Evolutionary conservation across 37 sponge, comb jelly and placozoan species (phyloP), one percentile per base, ranked within the genome.

Genomic region (Halichondria panicea): DNA sequence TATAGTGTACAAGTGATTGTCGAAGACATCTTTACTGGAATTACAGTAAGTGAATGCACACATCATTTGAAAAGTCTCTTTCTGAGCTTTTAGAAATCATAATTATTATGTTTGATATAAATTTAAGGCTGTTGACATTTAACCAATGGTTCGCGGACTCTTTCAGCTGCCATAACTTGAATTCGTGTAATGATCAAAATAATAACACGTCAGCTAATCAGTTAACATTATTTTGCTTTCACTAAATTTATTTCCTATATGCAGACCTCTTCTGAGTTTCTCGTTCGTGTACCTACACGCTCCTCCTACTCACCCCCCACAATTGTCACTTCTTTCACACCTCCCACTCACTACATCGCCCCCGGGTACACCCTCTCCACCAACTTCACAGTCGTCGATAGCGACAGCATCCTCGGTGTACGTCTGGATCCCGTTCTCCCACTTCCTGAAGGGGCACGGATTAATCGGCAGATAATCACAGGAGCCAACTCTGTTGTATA

Each of bases 1-100:
- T 93, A 93, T 67, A 89, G 88, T 69, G 71, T 75, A 19, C 68
- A 76, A 58, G 3, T 89, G 24, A 59, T 81, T 9, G 76, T 84
- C 15, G 46, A 55, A 36, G 94, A 93, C 53, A 30, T 43, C 18
- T 70, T 81, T 38, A 78, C 84, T 57, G 84, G 76, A 3, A 55
- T 84, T 11, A 63, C 66, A 41, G 93, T 80, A 41, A 62, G 80
- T 18, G 28, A 28, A 58, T 1, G 56, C n/a, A n/a, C n/a, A n/a
- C n/a, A n/a, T n/a, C n/a, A n/a, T n/a, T n/a, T n/a, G n/a, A n/a
- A n/a, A n/a, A n/a, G n/a, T n/a, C n/a, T n/a, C n/a, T n/a, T n/a
- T n/a, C n/a, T n/a, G n/a, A n/a, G n/a, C n/a, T n/a, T n/a, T n/a
- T n/a, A n/a, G n/a, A n/a, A n/a, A n/a, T n/a, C n/a, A n/a, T n/a